These are phyloP conservation scores for Strigamia maritima DNA, from an alignment of 2,888 invertebrate genomes.

Conservation along the genomic window DNA sequence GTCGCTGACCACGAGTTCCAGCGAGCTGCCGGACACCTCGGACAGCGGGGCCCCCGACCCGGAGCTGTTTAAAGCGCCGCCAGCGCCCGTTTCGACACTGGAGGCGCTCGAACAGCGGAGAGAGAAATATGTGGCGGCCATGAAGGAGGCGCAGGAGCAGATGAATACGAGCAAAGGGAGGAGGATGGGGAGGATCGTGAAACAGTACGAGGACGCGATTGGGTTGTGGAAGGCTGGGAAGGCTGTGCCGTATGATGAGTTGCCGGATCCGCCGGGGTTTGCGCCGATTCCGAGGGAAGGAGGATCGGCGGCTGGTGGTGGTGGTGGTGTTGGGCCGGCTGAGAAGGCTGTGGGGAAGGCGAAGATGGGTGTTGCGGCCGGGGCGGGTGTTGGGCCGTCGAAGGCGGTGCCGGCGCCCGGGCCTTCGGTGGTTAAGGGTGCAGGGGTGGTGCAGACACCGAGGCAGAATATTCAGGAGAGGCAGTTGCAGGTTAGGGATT, in stretches of 20 bases:
- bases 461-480: background rate
- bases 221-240: constrained; percentile 72
- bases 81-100: constrained; percentile 56
- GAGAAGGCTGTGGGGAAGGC: too few relatives aligned
- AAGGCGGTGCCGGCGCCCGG: background rate
- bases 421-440: too few relatives aligned
- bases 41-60: constrained; percentile 45
- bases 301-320: background rate
- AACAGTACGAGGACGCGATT: constrained; percentile 87
- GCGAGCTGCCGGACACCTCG: too few relatives aligned
- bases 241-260: constrained; percentile 70
- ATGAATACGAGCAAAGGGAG: constrained; percentile 81
- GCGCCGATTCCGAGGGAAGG: background rate
- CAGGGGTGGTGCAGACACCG: too few relatives aligned
- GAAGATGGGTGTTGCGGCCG: too few relatives aligned
- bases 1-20: constrained; percentile 48
- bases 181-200: constrained; percentile 83
- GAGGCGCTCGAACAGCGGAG: constrained; percentile 81
- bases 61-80: constrained; percentile 51
- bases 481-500: background rate
- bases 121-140: constrained; percentile 71
- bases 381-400: background rate
- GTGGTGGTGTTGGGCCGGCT: background rate
- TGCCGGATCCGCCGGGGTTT: constrained; percentile 80
- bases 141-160: constrained; percentile 69